Evolutionary conservation across 2,797 vertebrate species (phyloP), one percentile per base, ranked within the genome.

Genomic region (Mionectes olivaceus): DNA sequence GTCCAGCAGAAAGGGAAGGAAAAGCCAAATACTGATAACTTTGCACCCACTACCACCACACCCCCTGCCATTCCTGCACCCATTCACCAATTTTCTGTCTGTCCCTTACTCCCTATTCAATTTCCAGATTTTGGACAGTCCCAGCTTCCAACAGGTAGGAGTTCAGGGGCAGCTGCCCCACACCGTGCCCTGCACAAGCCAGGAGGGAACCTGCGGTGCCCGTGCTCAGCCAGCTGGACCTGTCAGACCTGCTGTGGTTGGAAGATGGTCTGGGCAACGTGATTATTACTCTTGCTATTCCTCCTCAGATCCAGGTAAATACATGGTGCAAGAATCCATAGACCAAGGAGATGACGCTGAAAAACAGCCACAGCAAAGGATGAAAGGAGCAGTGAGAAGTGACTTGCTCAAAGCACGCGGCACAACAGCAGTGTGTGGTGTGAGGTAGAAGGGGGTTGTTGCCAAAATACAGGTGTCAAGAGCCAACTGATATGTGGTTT

Each of bases 201-300:
- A 0, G 39, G 10, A 91, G 64, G 27, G 39, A 88, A 71, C 39
- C 46, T 10, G 81, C 73, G 10, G 76, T 13, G 61, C 69, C 33
- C 12, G 3, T 30, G 82, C 57, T 10, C 0, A 4, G 87, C 90
- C 87, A 79, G 96, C 79, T 10, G 57, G 91, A 96, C 96, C 91
- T 69, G 95, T 89, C 52, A 11, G 89, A 96, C 95, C 90, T 95
- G 94, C 94, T 94, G 89, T 2, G 1, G 79, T 32, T 74, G 86
- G 28, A 61, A 57, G 39, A 46, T 67, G 60, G n/a, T 60, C 92
- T 47, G 55, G 33, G 68, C 56, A 57, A 24, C 53, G 3, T 8
- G 23, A 27, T 81, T 33, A 79, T 63, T 79, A 41, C 59, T 55
- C 73, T 53, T 46, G 46, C 16, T 81, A 47, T 57, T 67, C 68